Base-by-base conservation (phyloP, 1,140 invertebrate genomes). In the Trachymyrmex septentrionalis region DNA sequence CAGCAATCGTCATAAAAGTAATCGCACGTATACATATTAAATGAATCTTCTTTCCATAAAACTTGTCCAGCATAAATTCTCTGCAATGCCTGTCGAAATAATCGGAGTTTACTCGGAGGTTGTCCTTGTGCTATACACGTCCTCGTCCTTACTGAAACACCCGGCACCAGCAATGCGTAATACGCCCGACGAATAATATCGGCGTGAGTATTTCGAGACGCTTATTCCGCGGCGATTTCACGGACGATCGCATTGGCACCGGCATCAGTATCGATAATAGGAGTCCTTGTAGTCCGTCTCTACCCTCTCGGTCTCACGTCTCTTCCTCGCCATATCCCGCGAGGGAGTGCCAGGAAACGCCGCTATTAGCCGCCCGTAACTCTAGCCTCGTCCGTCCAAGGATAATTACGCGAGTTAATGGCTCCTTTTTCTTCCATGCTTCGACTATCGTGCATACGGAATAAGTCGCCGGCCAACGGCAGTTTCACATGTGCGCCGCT, bases 381-480 rank as follows among this genome's bases (percentile, higher is more conserved):
- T 93, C 87, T 87, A 90, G 89, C 91, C 89, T 91, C 90, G 91
- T 89, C 90, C 90, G 87, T 90, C 91, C 91, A 92, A 93, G 92
- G 92, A 94, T 94, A 94, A 93, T 94, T 94, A 91, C 93, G 86
- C 90, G 87, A 89, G 92, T 92, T 91, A 94, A 93, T 93, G 92
- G 91, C 91, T 91, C 89, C 91, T 91, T 91, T 91, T 93, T 91
- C 80, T 86, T 86, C 87, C 67, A 63, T 71, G 75, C 44, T 57
- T 80, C 85, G 76, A 24, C 72, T 71, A n/a, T n/a, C 71, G 64
- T 77, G 71, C 78, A 75, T 87, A 76, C 64, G 63, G 59, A 67
- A 55, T 82, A 71, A 55, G 53, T 63, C 34, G 75, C 55, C 21
- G n/a, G 48, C 57, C 48, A 21, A 55, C 9, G n/a, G 21, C 77